phyloP scores from a whole-genome alignment of 2,113 vertebrate species.

The Entosphenus tridentatus region DNA sequence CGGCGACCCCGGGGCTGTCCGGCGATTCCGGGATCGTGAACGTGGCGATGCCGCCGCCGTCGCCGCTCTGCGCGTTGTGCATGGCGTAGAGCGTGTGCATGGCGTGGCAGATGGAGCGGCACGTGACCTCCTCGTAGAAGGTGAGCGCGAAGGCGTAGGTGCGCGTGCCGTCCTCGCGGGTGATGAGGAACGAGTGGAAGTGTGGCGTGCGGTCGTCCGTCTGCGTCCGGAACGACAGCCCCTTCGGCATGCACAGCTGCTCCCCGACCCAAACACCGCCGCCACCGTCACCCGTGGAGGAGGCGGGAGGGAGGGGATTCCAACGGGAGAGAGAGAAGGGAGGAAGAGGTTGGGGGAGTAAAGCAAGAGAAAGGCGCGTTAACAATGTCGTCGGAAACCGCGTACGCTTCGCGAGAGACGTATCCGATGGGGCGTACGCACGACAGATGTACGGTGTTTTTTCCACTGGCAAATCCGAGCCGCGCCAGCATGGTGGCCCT shows the following conservation, averaged over 20 bases:
- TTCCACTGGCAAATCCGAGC: no score
- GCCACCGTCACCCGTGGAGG: no score
- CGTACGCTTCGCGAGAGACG: no score
- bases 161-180: constrained; percentile 57
- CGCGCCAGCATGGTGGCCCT: no score
- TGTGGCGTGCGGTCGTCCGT: constrained; percentile 39
- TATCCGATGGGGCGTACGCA: no score
- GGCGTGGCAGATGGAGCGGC: constrained; percentile 59
- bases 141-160: constrained; percentile 83
- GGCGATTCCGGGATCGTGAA: constrained; percentile 22
- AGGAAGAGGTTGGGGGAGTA: no score
- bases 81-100: constrained; percentile 93
- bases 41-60: background rate
- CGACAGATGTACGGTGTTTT: no score
- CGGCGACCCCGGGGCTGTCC: constrained; percentile 77
- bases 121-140: constrained; percentile 77
- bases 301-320: no score
- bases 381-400: no score
- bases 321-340: no score
- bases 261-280: background rate
- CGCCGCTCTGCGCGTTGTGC: constrained; percentile 40
- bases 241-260: constrained; percentile 87
- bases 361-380: no score
- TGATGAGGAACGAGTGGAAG: constrained; percentile 76
- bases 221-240: constrained; percentile 72